Conservation (phyloP, 2,888 invertebrate species). For the Zygogramma bicolorata region DNA sequence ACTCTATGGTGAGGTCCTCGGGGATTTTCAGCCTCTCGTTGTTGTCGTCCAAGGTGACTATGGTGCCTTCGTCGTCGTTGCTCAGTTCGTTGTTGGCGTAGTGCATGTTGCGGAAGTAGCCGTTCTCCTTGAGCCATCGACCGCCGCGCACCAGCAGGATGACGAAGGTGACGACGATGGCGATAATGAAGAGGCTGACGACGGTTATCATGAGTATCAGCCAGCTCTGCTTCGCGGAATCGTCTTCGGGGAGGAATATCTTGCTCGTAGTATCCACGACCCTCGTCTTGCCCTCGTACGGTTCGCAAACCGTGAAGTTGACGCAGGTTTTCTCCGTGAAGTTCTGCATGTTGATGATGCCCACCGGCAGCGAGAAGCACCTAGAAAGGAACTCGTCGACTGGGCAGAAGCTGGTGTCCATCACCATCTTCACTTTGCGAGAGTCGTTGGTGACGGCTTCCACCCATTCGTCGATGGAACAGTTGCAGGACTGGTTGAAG, state of each 20-base stretch:
- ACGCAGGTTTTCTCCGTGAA: conserved; percentile 75
- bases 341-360: conserved; percentile 73
- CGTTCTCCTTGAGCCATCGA: conserved; percentile 72
- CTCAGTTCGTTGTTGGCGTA: conserved; percentile 72
- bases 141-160: conserved; percentile 71
- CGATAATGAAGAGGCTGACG: conserved; percentile 70
- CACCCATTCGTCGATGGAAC: conserved; percentile 73
- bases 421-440: conserved; percentile 66
- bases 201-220: conserved; percentile 61
- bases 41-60: conserved; percentile 62
- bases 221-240: conserved; percentile 52
- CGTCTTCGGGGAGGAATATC: conserved; percentile 55
- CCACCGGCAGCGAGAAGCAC: conserved; percentile 76
- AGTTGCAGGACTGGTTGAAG: conserved; percentile 74
- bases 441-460: conserved; percentile 66
- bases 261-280: conserved; percentile 60
- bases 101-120: conserved; percentile 69
- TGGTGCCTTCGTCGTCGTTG: conserved; percentile 66
- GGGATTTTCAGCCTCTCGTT: conserved; percentile 71
- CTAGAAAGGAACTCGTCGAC: conserved; percentile 71
- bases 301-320: conserved; percentile 72
- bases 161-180: conserved; percentile 69
- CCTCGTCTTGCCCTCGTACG: conserved; percentile 65
- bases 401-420: conserved; percentile 74
- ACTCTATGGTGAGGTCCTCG: conserved; percentile 80